phyloP scores from a whole-genome alignment of 2,797 vertebrate species.

The Cheirogaleus major region DNA sequence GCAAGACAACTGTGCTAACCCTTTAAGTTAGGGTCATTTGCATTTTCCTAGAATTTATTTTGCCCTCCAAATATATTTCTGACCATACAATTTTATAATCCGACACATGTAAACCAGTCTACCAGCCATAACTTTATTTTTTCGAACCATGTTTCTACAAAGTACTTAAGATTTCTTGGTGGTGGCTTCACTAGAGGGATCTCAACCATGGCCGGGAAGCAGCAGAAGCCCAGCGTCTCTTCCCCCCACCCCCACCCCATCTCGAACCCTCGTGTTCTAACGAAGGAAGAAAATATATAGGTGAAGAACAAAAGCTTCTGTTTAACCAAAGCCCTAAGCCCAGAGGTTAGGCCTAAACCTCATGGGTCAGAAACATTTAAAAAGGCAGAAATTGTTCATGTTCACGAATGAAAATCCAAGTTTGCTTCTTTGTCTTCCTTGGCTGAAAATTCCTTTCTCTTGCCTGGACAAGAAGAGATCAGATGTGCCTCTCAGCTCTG shows the following conservation, averaged over 20 bases:
- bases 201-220: background rate
- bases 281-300: background rate
- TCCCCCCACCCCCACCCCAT: background rate
- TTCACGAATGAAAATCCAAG: background rate
- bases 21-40: background rate
- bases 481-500: background rate
- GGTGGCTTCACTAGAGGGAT: background rate
- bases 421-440: background rate
- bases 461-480: background rate
- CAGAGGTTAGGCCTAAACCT: background rate
- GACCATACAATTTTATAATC: background rate
- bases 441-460: background rate
- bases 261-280: background rate
- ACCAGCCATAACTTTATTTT: background rate
- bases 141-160: background rate
- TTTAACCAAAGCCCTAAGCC: background rate
- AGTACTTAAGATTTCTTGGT: background rate
- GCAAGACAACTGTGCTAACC: background rate
- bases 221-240: background rate
- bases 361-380: background rate
- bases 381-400: background rate
- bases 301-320: background rate
- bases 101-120: background rate
- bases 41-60: background rate
- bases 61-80: background rate